These are phyloP conservation scores for Theristicus caerulescens DNA, from an alignment of 2,113 vertebrate species.

Conservation along the genomic window DNA sequence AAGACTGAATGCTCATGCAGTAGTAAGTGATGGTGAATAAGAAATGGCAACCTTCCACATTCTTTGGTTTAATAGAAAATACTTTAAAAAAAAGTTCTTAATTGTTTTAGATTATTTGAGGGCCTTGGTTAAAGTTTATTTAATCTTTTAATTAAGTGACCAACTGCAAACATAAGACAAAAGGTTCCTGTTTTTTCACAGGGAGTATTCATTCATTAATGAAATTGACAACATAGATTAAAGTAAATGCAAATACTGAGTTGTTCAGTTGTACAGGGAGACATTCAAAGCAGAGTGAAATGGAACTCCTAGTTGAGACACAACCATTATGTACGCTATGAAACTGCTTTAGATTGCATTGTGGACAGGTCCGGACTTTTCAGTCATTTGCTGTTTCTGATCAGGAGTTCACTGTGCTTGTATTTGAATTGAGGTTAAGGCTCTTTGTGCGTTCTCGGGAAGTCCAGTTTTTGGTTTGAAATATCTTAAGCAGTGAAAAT, in stretches of 20 bases:
- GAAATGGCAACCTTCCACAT: background rate
- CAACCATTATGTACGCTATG: fast-evolving
- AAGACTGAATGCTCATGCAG: background rate
- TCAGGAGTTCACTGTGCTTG: background rate
- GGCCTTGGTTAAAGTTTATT: background rate
- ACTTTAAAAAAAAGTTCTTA: background rate
- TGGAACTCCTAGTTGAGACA: background rate
- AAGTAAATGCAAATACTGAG: background rate
- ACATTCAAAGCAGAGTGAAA: background rate
- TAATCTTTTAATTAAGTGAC: background rate
- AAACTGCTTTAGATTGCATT: background rate
- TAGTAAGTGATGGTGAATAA: background rate
- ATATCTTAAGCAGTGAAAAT: background rate
- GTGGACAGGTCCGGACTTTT: background rate
- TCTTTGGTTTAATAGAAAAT: background rate
- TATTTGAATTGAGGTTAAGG: background rate
- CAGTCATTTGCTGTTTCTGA: background rate
- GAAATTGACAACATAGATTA: background rate
- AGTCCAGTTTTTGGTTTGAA: background rate
- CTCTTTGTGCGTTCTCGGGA: background rate
- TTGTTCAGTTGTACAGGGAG: background rate
- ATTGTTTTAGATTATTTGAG: background rate
- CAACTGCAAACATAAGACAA: background rate
- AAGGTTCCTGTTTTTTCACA: background rate
- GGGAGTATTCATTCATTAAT: background rate